A percentile compares a stretch with the other conserved stretches of the same genome.
Conservation (phyloP, 2,797 vertebrate species). For the Xiphophorus birchmanni region DNA sequence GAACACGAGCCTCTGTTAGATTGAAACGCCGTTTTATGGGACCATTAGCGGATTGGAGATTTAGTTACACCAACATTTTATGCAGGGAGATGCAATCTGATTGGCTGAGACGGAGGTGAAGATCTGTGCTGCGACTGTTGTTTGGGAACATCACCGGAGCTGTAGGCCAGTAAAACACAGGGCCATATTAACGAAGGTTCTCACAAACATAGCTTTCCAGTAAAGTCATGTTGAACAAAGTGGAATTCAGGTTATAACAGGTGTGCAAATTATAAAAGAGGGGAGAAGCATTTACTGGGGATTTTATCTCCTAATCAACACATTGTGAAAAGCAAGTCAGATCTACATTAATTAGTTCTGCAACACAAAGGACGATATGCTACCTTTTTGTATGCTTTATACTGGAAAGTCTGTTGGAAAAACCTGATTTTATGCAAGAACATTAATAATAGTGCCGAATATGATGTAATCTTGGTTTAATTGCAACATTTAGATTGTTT, state of each 20-base stretch:
- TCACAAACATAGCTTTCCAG: background rate
- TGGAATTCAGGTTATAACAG: background rate
- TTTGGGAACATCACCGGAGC: background rate
- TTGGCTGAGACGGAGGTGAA: slow-evolving; percentile 18
- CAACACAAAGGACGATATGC: background rate
- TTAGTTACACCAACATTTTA: slow-evolving; percentile 54
- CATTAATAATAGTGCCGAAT: background rate
- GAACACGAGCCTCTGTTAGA: slow-evolving; percentile 35
- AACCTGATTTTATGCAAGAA: background rate
- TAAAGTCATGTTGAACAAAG: background rate
- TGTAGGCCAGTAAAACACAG: background rate
- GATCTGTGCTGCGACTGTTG: slow-evolving; percentile 1
- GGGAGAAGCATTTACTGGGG: background rate
- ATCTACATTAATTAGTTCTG: background rate
- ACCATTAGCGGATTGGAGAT: slow-evolving; percentile 64
- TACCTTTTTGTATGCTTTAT: background rate
- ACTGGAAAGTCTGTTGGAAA: background rate
- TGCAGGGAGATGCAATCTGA: slow-evolving; percentile 24
- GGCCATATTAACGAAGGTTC: background rate
- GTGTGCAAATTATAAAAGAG: background rate
- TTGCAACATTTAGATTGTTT: background rate
- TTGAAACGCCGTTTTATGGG: slow-evolving; percentile 55
- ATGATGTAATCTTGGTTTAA: background rate
- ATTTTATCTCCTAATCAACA: background rate
- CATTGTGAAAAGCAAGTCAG: background rate